Percentiles rank a stretch among this genome's conserved stretches.
Evolutionary conservation across 2,113 vertebrate species (phyloP).

Genomic region (Arothron firmamentum): DNA sequence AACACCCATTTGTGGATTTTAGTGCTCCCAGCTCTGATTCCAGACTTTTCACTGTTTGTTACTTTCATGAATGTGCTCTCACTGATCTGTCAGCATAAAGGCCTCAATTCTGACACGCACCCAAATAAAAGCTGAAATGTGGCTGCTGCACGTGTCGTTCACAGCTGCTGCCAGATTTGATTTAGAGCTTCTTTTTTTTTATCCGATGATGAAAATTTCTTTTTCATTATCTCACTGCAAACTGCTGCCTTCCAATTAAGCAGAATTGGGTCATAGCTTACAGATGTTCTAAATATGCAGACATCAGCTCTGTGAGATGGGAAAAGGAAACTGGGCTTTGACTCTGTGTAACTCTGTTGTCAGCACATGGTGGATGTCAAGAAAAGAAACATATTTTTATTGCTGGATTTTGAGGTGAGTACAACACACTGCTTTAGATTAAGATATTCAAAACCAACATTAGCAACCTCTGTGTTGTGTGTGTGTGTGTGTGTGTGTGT

Average conservation of each 20-base stretch:
- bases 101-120: background rate
- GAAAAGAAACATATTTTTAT: slow-evolving; percentile 12
- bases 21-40: background rate
- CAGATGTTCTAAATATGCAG: slow-evolving; percentile 33
- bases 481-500: too few species aligned
- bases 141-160: slow-evolving; percentile 4
- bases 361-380: slow-evolving; percentile 16
- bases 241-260: slow-evolving; percentile 16
- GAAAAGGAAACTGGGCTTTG: slow-evolving; percentile 31
- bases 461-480: too few species aligned
- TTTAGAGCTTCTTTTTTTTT: slow-evolving; percentile 5
- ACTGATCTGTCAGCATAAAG: background rate
- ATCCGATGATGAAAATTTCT: slow-evolving; percentile 25
- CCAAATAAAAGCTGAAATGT: slow-evolving; percentile 5
- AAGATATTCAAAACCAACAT: too few species aligned
- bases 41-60: background rate
- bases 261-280: slow-evolving; percentile 29
- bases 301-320: slow-evolving; percentile 34
- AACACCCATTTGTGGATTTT: background rate
- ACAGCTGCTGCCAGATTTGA: slow-evolving; percentile 4
- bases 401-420: background rate
- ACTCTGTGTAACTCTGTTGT: slow-evolving; percentile 23
- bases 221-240: slow-evolving; percentile 21
- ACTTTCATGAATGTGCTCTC: background rate
- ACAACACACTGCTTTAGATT: background rate